Conservation (phyloP, 2,797 vertebrate species). For the Ibycter americanus region DNA sequence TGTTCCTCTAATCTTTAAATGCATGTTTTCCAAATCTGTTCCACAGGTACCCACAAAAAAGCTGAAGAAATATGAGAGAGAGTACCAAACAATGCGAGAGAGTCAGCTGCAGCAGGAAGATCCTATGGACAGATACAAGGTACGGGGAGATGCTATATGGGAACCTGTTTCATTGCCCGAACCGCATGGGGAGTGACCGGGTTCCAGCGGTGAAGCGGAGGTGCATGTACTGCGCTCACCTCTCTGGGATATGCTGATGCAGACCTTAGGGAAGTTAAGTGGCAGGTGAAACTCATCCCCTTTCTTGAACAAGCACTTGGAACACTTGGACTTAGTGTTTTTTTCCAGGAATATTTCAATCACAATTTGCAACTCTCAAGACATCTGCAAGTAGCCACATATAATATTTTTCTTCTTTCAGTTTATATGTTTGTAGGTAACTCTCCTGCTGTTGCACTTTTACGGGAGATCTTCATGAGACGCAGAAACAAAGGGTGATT, state of each 20-base stretch:
- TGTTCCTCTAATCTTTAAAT: neutral
- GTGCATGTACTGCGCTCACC: neutral
- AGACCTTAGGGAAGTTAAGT: neutral
- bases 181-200: neutral
- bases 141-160: conserved; percentile 12
- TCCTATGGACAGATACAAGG: conserved; percentile 97
- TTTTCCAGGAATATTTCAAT: neutral
- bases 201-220: neutral
- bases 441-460: conserved; percentile 77
- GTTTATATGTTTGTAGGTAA: conserved; percentile 85
- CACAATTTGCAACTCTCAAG: conserved; percentile 12
- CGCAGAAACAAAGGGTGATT: conserved; percentile 79
- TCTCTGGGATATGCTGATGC: neutral
- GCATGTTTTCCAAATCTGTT: neutral
- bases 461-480: conserved; percentile 76
- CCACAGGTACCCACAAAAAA: conserved; percentile 95
- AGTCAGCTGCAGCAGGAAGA: conserved; percentile 97
- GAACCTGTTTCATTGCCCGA: neutral
- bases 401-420: conserved; percentile 81
- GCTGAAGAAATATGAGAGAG: conserved; percentile 99
- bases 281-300: neutral
- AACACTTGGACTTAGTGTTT: neutral
- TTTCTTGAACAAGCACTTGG: neutral
- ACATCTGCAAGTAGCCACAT: conserved; percentile 54
- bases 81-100: conserved; percentile 93